phyloP scores from a whole-genome alignment of 2,888 invertebrate genomes.

The Endotricha flammealis region DNA sequence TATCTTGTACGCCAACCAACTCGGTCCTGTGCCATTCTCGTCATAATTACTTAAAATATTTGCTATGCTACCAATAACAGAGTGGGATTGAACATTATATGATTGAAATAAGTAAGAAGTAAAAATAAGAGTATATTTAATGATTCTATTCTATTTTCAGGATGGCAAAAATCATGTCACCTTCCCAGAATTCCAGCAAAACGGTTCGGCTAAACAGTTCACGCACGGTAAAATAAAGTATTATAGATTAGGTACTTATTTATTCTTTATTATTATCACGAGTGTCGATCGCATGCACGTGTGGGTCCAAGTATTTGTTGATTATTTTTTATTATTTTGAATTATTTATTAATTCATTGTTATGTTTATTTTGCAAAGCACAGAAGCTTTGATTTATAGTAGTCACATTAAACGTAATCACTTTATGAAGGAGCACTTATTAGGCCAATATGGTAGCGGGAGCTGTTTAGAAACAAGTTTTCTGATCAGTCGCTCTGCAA shows the following conservation, averaged over 20 bases:
- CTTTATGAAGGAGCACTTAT: no score
- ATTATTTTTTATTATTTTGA: constrained; percentile 31
- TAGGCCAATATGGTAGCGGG: no score
- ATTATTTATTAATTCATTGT: constrained; percentile 34
- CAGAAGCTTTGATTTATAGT: constrained; percentile 44
- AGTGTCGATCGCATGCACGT: constrained; percentile 76
- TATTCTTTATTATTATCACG: constrained; percentile 69
- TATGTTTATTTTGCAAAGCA: constrained; percentile 43
- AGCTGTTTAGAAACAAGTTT: no score
- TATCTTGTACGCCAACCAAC: no score
- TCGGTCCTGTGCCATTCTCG: no score
- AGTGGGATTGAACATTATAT: no score
- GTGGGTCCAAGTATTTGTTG: constrained; percentile 57
- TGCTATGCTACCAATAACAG: no score
- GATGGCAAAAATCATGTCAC: constrained; percentile 94
- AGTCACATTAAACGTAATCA: constrained; percentile 15
- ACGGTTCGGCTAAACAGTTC: constrained; percentile 91
- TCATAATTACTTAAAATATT: no score
- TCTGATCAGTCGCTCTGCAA: no score
- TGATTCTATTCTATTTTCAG: constrained; percentile 72
- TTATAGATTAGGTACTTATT: constrained; percentile 82
- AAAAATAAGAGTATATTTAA: no score
- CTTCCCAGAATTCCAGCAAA: constrained; percentile 93
- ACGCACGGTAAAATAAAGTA: constrained; percentile 89
- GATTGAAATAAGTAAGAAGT: no score